Evolutionary conservation across 2,888 invertebrate species (phyloP).

Genomic region (Venusia cambrica): DNA sequence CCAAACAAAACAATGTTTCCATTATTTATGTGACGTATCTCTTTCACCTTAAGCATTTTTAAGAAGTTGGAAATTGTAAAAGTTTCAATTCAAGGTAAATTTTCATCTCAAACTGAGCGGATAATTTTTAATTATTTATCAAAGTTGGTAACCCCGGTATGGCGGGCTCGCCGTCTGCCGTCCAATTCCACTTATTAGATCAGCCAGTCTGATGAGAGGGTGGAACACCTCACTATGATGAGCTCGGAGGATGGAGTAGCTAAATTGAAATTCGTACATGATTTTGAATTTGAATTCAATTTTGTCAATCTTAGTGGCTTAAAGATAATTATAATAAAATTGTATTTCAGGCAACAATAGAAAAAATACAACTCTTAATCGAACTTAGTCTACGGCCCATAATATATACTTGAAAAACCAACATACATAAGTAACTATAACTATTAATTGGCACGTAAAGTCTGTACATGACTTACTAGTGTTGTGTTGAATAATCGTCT

Average conservation of each 20-base stretch:
- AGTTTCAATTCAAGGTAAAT: conserved; percentile 19
- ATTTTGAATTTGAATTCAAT: background rate
- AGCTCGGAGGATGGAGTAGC: conserved; percentile 8
- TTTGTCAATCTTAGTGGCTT: too few relatives aligned
- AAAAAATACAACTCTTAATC: too few relatives aligned
- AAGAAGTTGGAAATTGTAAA: conserved; percentile 9
- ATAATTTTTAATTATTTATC: conserved; percentile 24
- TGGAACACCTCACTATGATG: conserved; percentile 2
- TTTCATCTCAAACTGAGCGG: conserved; percentile 12
- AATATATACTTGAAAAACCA: too few relatives aligned
- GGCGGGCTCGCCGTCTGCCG: background rate
- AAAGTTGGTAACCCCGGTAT: conserved; percentile 15
- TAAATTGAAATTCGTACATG: conserved; percentile 15
- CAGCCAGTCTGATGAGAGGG: conserved; percentile 12
- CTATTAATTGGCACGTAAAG: too few relatives aligned
- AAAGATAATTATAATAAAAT: too few relatives aligned
- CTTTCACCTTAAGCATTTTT: conserved; percentile 5
- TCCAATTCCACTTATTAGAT: conserved; percentile 22
- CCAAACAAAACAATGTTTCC: background rate
- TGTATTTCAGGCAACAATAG: too few relatives aligned
- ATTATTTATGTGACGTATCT: background rate
- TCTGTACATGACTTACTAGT: too few relatives aligned
- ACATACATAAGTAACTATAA: too few relatives aligned
- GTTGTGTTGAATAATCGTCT: too few relatives aligned
- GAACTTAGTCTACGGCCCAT: too few relatives aligned